A percentile compares a stretch with the other conserved stretches of the same genome.
Evolutionary conservation across 2,113 vertebrate genomes (phyloP).

Genomic region (Heterochromis multidens): DNA sequence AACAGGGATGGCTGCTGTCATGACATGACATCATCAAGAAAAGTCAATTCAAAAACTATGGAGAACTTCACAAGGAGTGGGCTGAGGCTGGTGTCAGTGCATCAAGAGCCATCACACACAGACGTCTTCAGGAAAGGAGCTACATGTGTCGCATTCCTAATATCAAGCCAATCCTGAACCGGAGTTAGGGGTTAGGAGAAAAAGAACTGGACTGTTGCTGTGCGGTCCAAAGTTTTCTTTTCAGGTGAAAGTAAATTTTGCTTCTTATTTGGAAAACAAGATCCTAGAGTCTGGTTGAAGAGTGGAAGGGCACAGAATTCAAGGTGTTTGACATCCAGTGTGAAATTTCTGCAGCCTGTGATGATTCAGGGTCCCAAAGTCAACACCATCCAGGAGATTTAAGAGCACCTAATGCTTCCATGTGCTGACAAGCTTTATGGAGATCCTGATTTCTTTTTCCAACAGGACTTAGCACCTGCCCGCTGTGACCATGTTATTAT

Average conservation of each 20-base stretch:
- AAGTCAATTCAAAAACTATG: background rate
- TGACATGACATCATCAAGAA: background rate
- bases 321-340: background rate
- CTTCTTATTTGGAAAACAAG: background rate
- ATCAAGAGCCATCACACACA: background rate
- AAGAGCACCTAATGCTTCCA: background rate
- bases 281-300: background rate
- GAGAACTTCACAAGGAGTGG: background rate
- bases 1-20: background rate
- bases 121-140: background rate
- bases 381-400: background rate
- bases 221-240: no score
- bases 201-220: background rate
- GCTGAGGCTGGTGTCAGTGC: background rate
- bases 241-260: background rate
- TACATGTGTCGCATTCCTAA: background rate
- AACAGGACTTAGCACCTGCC: background rate
- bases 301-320: background rate
- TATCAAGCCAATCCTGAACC: background rate
- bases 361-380: background rate
- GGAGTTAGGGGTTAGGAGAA: background rate
- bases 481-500: background rate
- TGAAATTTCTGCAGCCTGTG: background rate
- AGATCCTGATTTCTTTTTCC: background rate
- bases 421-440: background rate